Evolutionary conservation across 2,797 vertebrate species (phyloP), one percentile per base, ranked within the genome.

Genomic region (Iguana delicatissima): DNA sequence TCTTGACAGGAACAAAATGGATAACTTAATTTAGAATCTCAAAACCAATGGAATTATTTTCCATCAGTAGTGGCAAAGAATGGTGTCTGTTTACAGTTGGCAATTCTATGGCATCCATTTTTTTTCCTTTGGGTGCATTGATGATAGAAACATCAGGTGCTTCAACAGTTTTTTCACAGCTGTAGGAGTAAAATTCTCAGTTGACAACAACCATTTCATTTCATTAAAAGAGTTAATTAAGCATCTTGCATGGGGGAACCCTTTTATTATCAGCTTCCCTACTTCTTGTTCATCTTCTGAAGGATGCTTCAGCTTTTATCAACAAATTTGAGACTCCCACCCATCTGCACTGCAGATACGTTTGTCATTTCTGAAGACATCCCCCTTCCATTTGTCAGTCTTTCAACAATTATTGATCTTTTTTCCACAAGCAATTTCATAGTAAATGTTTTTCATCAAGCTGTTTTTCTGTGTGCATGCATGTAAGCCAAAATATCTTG

Each of bases 191-290:
- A 76, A 62, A 42, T 29, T 29, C 0, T 0, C 4, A 35, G 57
- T 26, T 32, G 52, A 82, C 85, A 92, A 62, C 50, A 89, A 89
- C 64, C 38, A 32, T 29, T 91, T 92, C 85, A 87, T 80, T 93
- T 91, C 89, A 92, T 93, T 89, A 92, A 94, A 88, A 35, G 26
- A 93, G 73, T 85, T 93, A 94, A 95, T 94, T 93, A 89, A 92
- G 88, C 26, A 81, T 89, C 83, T 90, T 88, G 92, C 91, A 85
- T 94, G 92, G 35, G 24, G 92, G 67, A 74, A 90, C 88, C 73
- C 85, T 94, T 95, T 92, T 84, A 91, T 16, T 29, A 38, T 1
- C 84, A 55, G 64, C 46, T 93, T 93, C 89, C 86, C 29, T 67
- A 86, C 87, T 91, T 79, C 35, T 84, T 89, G 24, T 24, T 91